phyloP scores from a whole-genome alignment of 1,140 invertebrate species.

The Drosophila melanica region DNA sequence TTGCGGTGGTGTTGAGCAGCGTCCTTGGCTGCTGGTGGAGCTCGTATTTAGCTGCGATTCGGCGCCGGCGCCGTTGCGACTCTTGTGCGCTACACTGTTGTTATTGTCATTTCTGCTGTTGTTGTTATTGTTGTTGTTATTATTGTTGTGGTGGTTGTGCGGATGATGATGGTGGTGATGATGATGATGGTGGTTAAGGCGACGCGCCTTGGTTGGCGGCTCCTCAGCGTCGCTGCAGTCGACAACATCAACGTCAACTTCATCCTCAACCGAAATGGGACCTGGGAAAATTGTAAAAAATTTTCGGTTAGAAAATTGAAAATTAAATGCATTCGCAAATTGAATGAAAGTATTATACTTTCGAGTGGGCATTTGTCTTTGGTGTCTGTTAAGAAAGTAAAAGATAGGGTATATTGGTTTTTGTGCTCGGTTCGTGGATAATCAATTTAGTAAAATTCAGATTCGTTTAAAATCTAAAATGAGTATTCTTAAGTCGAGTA shows the following conservation, averaged over 20 bases:
- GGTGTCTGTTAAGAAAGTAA: too few species aligned
- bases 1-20: slow-evolving; percentile 78
- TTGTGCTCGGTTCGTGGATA: too few species aligned
- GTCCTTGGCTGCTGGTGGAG: slow-evolving; percentile 80
- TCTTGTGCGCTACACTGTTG: slow-evolving; percentile 64
- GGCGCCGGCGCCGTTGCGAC: slow-evolving; percentile 55
- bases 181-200: slow-evolving; percentile 67
- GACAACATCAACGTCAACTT: slow-evolving; percentile 85
- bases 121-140: slow-evolving; percentile 41
- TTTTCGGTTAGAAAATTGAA: slow-evolving; percentile 34
- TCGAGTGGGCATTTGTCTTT: background rate
- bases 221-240: slow-evolving; percentile 85
- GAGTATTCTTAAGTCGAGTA: too few species aligned
- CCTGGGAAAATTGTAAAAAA: slow-evolving; percentile 60
- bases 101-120: slow-evolving; percentile 41
- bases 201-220: slow-evolving; percentile 74
- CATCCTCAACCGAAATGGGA: slow-evolving; percentile 85
- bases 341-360: slow-evolving; percentile 13
- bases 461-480: too few species aligned
- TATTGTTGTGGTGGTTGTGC: slow-evolving; percentile 33
- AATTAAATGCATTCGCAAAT: slow-evolving; percentile 54
- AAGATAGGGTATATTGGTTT: too few species aligned
- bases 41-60: slow-evolving; percentile 75
- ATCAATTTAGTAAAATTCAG: too few species aligned
- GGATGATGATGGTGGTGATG: slow-evolving; percentile 56